Evolutionary conservation across 2,888 invertebrate genomes (phyloP), one percentile per base, ranked within the genome.

Genomic region (Gonocerus acuteangulatus): DNA sequence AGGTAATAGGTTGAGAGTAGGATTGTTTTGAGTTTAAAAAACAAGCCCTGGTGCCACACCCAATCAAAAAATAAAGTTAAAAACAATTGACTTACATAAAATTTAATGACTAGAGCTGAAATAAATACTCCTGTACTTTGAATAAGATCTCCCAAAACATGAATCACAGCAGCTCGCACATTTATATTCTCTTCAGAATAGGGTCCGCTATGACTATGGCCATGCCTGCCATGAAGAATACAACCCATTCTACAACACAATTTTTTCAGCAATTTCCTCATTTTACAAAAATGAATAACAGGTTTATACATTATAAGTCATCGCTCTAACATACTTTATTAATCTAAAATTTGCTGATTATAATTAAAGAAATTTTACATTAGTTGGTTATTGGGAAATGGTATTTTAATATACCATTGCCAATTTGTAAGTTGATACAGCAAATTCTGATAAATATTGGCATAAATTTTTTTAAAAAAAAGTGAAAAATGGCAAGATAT

Each of bases 111-210:
- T 32, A 90, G 75, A 0, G 92, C 87, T 0, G 93, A 90, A 11
- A 90, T 75, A 60, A 94, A 78, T 16, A 94, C 92, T 0, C 93
- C 93, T 59, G 90, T 78, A 75, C 91, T 92, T 74, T 94, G 93
- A 62, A 92, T 80, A 44, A 94, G 80, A 73, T 94, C 93, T 0
- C 93, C 93, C 57, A 94, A 76, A 21, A 93, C 91, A 74, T 94
- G 93, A 66, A 93, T 87, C 65, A 90, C 82, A 0, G 93, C 93
- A 0, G 93, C 93, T 42, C 90, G 81, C 0, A 93, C 80, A 72
- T 91, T 88, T 66, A 87, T 82, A 71, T 87, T 87, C 66, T 75
- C 74, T 23, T 71, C 66, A 23, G 67, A 65, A 58, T 67, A 56
- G 21, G 48, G 11, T 7, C 44, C 34, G 15, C 21, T 42, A 61